phyloP scores from a whole-genome alignment of 2,888 invertebrate species.

The Monoplex corrugatus region DNA sequence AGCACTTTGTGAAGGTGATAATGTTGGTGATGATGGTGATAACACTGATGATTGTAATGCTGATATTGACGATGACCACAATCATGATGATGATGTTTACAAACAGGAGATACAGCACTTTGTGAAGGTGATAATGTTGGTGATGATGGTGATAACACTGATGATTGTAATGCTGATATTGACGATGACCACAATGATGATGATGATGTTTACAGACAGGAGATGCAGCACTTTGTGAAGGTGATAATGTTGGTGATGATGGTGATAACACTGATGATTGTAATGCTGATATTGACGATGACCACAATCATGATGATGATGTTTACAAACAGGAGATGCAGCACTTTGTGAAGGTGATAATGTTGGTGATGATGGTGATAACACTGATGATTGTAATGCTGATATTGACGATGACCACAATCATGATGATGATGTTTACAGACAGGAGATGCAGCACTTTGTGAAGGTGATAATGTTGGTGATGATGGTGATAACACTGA shows the following conservation, averaged over 20 bases:
- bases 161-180: not conserved
- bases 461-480: not conserved
- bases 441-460: conserved; percentile 82
- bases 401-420: not conserved
- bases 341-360: no score
- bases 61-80: no score
- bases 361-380: not conserved
- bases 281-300: not conserved
- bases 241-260: conserved; percentile 66
- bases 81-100: no score
- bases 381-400: not conserved
- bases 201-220: no score
- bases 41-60: no score
- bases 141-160: not conserved
- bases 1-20: conserved; percentile 81
- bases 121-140: no score
- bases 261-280: not conserved
- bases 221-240: no score
- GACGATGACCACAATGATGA: not conserved
- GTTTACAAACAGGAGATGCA: not conserved
- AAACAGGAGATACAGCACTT: conserved; percentile 82
- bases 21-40: no score
- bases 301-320: not conserved
- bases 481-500: not conserved
- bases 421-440: conserved; percentile 48